A percentile compares a stretch with the other conserved stretches of the same genome.
Evolutionary conservation across 2,888 invertebrate species (phyloP).

Genomic region (Ctena decussata): DNA sequence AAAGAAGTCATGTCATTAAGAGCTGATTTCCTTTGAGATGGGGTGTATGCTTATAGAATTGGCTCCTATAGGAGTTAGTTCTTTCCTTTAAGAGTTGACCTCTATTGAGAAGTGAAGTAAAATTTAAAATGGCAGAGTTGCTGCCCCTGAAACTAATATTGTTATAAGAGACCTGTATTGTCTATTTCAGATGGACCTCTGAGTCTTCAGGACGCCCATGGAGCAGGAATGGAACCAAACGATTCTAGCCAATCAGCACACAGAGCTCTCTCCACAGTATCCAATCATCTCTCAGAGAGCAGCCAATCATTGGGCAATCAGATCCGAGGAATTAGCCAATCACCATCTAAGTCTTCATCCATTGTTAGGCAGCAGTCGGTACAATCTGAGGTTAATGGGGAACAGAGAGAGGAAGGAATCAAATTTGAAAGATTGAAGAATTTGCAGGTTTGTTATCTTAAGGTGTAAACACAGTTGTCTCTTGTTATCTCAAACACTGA

Average conservation of each 20-base stretch:
- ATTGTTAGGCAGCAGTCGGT: conserved; percentile 49
- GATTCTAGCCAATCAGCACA: conserved; percentile 48
- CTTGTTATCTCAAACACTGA: too few species aligned
- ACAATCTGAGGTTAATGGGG: conserved; percentile 61
- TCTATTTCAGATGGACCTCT: conserved; percentile 79
- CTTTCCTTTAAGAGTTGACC: too few species aligned
- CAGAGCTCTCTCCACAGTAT: conserved; percentile 49
- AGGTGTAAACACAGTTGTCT: too few species aligned
- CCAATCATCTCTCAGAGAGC: conserved; percentile 66
- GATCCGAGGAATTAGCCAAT: conserved; percentile 20
- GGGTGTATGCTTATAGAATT: too few species aligned
- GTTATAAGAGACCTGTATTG: too few species aligned
- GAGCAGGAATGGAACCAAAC: conserved; percentile 40
- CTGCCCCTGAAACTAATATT: too few species aligned
- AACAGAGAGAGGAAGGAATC: conserved; percentile 49
- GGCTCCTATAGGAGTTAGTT: too few species aligned
- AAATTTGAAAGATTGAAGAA: conserved; percentile 65
- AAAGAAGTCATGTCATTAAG: too few species aligned
- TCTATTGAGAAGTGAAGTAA: too few species aligned
- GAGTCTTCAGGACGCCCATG: conserved; percentile 76
- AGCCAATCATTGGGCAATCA: conserved; percentile 60
- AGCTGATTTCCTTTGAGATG: too few species aligned
- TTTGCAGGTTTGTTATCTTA: conserved; percentile 41
- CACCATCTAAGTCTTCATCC: conserved; percentile 53
- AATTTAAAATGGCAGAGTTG: background rate